These are phyloP conservation scores for Poecilia picta DNA, from an alignment of 2,797 vertebrate species.

Conservation along the genomic window DNA sequence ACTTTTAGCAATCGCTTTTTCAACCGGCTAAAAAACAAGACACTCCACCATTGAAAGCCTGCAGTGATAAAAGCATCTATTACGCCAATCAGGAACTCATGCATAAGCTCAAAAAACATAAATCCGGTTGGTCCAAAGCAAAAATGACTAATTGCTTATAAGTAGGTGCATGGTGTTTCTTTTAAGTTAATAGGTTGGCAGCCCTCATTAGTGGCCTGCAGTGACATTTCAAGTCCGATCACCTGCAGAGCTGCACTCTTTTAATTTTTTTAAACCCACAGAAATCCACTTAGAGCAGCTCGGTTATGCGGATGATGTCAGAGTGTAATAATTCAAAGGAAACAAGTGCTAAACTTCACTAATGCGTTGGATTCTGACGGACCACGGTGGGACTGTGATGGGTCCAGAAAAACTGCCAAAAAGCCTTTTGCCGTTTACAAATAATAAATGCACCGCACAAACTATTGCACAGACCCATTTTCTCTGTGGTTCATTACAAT, in stretches of 20 bases:
- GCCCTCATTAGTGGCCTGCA: slow-evolving; percentile 30
- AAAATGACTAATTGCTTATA: slow-evolving; percentile 47
- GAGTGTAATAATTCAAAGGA: slow-evolving; percentile 36
- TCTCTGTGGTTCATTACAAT: slow-evolving; percentile 2
- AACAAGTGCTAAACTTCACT: slow-evolving; percentile 30
- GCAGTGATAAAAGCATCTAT: slow-evolving; percentile 52
- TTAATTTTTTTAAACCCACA: slow-evolving; percentile 7
- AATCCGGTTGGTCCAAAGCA: slow-evolving; percentile 14
- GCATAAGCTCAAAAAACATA: slow-evolving; percentile 31
- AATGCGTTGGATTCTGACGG: slow-evolving; percentile 24
- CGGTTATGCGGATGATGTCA: slow-evolving; percentile 25
- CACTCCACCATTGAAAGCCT: slow-evolving; percentile 33
- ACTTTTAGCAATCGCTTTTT: slow-evolving; percentile 46
- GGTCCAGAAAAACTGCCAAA: neutral
- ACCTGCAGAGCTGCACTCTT: slow-evolving; percentile 19
- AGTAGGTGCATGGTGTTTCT: slow-evolving; percentile 28
- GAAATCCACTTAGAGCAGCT: slow-evolving; percentile 13
- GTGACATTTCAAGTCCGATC: slow-evolving; percentile 29
- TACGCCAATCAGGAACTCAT: slow-evolving; percentile 41
- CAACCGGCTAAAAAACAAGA: slow-evolving; percentile 29
- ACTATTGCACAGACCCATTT: slow-evolving; percentile 12
- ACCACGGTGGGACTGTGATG: neutral
- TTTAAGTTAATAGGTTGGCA: slow-evolving; percentile 42
- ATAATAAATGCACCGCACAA: slow-evolving; percentile 11
- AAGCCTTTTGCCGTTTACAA: slow-evolving; percentile 9